These are phyloP conservation scores for Myathropa florea DNA, from an alignment of 2,888 invertebrate genomes.

Conservation along the genomic window DNA sequence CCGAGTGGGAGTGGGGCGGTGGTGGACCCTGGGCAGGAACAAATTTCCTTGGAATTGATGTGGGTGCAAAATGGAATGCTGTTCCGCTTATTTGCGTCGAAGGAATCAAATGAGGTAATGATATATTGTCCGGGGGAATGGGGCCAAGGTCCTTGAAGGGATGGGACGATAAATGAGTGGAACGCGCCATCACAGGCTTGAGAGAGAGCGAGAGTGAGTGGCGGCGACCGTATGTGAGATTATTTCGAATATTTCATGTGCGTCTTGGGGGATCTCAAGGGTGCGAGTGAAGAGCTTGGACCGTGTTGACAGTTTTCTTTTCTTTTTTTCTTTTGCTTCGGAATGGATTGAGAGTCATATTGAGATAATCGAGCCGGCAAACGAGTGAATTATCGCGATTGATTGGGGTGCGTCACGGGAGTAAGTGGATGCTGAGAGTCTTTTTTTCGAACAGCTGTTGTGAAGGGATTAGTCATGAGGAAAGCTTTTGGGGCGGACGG, in stretches of 20 bases:
- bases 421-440: conserved; percentile 14
- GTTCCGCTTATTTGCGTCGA: conserved; percentile 64
- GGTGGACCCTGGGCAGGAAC: conserved; percentile 4
- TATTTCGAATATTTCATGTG: conserved; percentile 60
- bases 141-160: neutral
- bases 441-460: neutral
- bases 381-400: conserved; percentile 65
- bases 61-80: conserved; percentile 67
- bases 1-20: conserved; percentile 8
- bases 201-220: neutral
- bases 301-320: conserved; percentile 44
- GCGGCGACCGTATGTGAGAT: conserved; percentile 45
- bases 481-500: no score
- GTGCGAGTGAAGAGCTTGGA: conserved; percentile 51
- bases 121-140: conserved; percentile 55
- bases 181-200: neutral
- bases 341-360: conserved; percentile 61
- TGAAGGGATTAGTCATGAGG: neutral
- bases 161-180: conserved; percentile 32
- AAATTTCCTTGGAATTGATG: conserved; percentile 65
- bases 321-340: neutral
- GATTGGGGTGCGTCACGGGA: conserved; percentile 52
- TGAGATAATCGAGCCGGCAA: conserved; percentile 59
- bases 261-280: conserved; percentile 19
- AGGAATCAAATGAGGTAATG: conserved; percentile 70